These are phyloP conservation scores for Pseudococcus jackbeardsleyi DNA, from an alignment of 2,888 invertebrate genomes.

Conservation along the genomic window DNA sequence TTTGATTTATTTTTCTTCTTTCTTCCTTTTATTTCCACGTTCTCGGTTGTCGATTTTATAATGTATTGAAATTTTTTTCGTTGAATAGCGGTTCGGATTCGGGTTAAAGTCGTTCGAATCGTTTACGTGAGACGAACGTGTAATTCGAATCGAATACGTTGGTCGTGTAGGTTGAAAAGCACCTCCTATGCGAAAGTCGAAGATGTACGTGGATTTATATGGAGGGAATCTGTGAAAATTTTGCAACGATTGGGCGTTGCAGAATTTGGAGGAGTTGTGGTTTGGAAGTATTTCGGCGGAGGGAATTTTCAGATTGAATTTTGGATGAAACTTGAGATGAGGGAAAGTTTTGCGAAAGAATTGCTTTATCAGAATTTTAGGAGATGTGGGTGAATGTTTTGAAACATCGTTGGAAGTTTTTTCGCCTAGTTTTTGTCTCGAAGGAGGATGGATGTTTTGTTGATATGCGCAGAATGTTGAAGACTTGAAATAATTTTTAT, in stretches of 20 bases:
- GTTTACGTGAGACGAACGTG: neutral
- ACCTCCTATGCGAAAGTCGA: neutral
- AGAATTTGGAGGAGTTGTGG: neutral
- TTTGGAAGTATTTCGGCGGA: no score
- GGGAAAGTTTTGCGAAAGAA: no score
- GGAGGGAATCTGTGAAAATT: neutral
- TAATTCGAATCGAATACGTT: neutral
- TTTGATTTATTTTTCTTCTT: slow-evolving; percentile 51
- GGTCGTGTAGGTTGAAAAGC: neutral
- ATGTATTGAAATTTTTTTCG: slow-evolving; percentile 15
- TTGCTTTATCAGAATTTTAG: no score
- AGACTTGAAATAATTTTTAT: no score
- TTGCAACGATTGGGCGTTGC: neutral
- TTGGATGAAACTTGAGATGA: no score
- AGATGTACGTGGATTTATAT: neutral
- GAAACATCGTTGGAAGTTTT: no score
- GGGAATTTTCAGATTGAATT: no score
- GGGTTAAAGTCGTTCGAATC: slow-evolving; percentile 5
- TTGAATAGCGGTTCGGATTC: slow-evolving; percentile 7
- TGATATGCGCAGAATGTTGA: no score
- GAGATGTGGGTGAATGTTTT: no score
- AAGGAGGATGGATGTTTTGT: no score
- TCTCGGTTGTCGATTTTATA: slow-evolving; percentile 5
- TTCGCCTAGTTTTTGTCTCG: no score
- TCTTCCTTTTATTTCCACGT: slow-evolving; percentile 15